Conservation (phyloP, 2,113 vertebrate genomes). For the Pteropus alecto region DNA sequence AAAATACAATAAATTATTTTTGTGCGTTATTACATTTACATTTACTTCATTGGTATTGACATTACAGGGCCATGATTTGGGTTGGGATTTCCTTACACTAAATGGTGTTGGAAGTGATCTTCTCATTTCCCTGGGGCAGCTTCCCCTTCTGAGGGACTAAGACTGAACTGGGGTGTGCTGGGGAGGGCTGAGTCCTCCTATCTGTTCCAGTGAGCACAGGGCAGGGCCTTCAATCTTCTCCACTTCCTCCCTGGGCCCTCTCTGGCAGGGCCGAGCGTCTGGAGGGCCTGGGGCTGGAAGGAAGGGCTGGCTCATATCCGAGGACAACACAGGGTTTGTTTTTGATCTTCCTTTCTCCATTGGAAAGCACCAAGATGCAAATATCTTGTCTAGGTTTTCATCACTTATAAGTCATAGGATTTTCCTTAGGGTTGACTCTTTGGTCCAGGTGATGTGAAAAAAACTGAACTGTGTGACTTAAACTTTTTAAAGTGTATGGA, state of each 20-base stretch:
- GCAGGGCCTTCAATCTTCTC: rapidly evolving
- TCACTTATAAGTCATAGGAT: not conserved
- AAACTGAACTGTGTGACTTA: not conserved
- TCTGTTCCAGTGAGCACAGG: not conserved
- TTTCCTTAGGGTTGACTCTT: not conserved
- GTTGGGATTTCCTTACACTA: not conserved
- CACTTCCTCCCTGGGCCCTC: not conserved
- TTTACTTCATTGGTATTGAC: not conserved
- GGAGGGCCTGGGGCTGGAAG: not conserved
- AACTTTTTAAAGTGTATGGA: not conserved
- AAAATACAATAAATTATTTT: conserved; percentile 59
- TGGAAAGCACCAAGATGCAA: not conserved
- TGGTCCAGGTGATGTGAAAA: not conserved
- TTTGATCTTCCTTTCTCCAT: not conserved
- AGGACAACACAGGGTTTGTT: not conserved
- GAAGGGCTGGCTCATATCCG: not conserved
- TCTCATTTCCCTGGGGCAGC: not conserved
- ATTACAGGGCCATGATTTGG: not conserved
- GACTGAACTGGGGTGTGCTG: not conserved
- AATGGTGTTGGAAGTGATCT: not conserved
- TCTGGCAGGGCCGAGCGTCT: not conserved
- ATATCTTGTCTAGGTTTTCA: not conserved
- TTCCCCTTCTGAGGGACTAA: not conserved
- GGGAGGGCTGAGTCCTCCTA: not conserved
- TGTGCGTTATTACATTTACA: rapidly evolving